Evolutionary conservation across 2,113 vertebrate genomes (phyloP).

Genomic region (Amblyornis subalaris): DNA sequence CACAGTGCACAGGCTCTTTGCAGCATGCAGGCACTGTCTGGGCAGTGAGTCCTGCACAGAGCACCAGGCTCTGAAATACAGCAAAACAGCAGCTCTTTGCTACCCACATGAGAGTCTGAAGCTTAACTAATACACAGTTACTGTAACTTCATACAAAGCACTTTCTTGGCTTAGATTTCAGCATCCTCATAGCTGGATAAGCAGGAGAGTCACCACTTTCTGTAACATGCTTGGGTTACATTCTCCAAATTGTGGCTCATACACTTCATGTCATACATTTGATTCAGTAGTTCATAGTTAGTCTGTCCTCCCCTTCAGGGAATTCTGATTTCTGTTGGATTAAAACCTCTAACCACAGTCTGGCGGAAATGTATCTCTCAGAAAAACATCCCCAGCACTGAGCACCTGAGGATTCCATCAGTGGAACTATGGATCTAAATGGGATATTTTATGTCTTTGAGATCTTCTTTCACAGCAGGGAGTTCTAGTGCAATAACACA

Average conservation of each 20-base stretch:
- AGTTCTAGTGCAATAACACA: neutral
- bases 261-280: neutral
- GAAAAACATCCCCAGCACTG: neutral
- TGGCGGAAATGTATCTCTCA: neutral
- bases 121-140: neutral
- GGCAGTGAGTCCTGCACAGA: neutral
- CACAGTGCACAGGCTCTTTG: neutral
- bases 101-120: neutral
- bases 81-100: neutral
- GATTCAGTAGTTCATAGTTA: neutral
- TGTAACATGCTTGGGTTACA: neutral
- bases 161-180: neutral
- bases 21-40: neutral
- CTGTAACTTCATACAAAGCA: neutral
- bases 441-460: neutral
- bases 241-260: rapidly evolving
- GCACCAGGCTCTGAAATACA: neutral
- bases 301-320: neutral
- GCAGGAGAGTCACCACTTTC: neutral
- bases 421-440: neutral
- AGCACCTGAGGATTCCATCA: neutral
- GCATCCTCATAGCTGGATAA: neutral
- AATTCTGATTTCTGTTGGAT: neutral
- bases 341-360: neutral
- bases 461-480: neutral